A percentile compares a stretch with the other conserved stretches of the same genome.
These are phyloP conservation scores for Capreolus pygargus DNA, from an alignment of 2,113 vertebrate species.

Conservation along the genomic window DNA sequence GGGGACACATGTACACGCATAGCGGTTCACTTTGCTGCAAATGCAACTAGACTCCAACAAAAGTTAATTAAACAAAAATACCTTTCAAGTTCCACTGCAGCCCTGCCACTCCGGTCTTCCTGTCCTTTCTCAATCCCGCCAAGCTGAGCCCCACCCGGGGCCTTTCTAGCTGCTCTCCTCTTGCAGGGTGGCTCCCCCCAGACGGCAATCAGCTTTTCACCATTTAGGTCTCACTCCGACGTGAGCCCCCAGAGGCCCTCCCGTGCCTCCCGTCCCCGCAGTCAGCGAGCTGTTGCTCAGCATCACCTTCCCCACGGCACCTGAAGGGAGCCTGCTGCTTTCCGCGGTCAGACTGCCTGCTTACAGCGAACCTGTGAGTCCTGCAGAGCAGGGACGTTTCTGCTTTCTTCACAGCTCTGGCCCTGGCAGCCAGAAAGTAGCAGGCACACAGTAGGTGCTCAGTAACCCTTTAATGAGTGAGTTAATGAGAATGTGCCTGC, in stretches of 20 bases:
- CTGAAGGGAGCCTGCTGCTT: not conserved
- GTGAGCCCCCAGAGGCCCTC: not conserved
- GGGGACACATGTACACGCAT: accelerated
- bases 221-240: not conserved
- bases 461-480: not conserved
- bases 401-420: not conserved
- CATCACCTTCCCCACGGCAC: not conserved
- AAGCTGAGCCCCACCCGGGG: no score
- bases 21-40: accelerated
- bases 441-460: not conserved
- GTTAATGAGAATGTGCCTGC: not conserved
- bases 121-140: not conserved
- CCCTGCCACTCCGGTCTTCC: not conserved
- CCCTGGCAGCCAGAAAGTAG: not conserved
- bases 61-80: accelerated
- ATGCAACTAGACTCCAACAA: not conserved
- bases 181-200: not conserved
- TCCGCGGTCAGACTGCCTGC: not conserved
- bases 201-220: not conserved
- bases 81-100: not conserved
- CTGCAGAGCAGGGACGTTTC: not conserved
- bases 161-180: not conserved
- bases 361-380: not conserved
- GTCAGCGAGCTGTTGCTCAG: no score
- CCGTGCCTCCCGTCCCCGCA: not conserved